phyloP scores from a whole-genome alignment of 1,140 invertebrate genomes.

The Hyles vespertilio region DNA sequence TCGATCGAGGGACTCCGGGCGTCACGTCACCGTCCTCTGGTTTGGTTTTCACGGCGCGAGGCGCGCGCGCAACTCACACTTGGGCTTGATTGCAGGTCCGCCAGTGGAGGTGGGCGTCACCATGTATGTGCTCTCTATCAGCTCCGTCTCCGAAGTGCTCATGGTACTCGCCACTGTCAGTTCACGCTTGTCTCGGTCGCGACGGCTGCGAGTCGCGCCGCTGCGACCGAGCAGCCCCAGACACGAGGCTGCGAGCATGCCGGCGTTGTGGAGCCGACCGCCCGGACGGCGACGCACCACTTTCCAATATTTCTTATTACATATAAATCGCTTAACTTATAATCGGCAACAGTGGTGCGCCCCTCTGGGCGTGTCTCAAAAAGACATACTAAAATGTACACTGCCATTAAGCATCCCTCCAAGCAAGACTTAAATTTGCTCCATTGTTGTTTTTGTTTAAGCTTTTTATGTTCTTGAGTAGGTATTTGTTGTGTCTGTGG shows the following conservation, averaged over 20 bases:
- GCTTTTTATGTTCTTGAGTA: constrained; percentile 67
- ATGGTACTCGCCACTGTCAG: constrained; percentile 86
- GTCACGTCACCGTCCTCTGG: constrained; percentile 59
- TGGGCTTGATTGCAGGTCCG: constrained; percentile 89
- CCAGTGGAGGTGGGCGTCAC: constrained; percentile 97
- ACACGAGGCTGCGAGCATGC: constrained; percentile 67
- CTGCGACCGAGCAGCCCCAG: constrained; percentile 65
- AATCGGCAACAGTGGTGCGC: constrained; percentile 41
- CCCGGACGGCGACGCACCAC: constrained; percentile 42
- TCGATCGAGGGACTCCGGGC: constrained; percentile 46
- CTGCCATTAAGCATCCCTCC: constrained; percentile 55
- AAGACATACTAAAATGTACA: constrained; percentile 53
- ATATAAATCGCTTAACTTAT: constrained; percentile 6
- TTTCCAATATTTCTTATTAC: constrained; percentile 7
- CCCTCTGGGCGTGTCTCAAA: constrained; percentile 48
- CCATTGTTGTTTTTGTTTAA: constrained; percentile 59
- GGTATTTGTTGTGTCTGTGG: constrained; percentile 63
- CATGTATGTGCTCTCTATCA: constrained; percentile 98
- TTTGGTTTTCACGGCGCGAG: constrained; percentile 63
- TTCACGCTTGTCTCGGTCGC: constrained; percentile 63
- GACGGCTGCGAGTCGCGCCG: constrained; percentile 39
- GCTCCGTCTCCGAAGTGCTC: constrained; percentile 98
- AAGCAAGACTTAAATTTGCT: constrained; percentile 57
- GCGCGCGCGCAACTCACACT: constrained; percentile 40
- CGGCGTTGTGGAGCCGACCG: constrained; percentile 57